These are phyloP conservation scores for Aphodius sticticus DNA, from an alignment of 2,888 invertebrate genomes.

Conservation along the genomic window DNA sequence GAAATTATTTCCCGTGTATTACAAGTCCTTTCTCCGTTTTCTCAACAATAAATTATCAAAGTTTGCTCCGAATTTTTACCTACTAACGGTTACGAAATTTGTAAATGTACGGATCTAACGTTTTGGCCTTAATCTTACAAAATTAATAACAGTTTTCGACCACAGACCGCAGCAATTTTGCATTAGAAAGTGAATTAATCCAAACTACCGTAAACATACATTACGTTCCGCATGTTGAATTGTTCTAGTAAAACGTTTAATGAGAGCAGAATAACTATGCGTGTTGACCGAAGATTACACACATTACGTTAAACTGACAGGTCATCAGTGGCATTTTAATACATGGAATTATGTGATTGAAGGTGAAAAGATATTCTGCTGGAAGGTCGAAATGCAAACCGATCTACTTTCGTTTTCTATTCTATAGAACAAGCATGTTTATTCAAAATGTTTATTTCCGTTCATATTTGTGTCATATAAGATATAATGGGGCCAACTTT, in stretches of 20 bases:
- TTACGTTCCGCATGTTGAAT: not conserved
- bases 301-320: not conserved
- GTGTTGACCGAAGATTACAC: not conserved
- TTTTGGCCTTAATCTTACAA: not conserved
- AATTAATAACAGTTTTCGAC: not conserved
- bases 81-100: not conserved
- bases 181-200: conserved; percentile 4
- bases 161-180: not conserved
- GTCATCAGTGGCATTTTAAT: not conserved
- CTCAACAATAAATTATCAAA: not conserved
- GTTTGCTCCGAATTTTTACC: not conserved
- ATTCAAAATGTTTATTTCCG: too few relatives aligned
- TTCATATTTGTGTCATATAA: too few relatives aligned
- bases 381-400: not conserved
- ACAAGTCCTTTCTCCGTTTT: not conserved
- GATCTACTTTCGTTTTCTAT: not conserved
- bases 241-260: not conserved
- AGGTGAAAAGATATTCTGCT: not conserved
- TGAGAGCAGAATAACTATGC: not conserved
- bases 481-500: too few relatives aligned
- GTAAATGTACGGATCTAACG: not conserved
- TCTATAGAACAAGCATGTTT: not conserved
- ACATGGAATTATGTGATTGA: not conserved
- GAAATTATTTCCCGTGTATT: not conserved
- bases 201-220: not conserved